These are phyloP conservation scores for Spea hammondii DNA, from an alignment of 2,797 vertebrate genomes.

Conservation along the genomic window DNA sequence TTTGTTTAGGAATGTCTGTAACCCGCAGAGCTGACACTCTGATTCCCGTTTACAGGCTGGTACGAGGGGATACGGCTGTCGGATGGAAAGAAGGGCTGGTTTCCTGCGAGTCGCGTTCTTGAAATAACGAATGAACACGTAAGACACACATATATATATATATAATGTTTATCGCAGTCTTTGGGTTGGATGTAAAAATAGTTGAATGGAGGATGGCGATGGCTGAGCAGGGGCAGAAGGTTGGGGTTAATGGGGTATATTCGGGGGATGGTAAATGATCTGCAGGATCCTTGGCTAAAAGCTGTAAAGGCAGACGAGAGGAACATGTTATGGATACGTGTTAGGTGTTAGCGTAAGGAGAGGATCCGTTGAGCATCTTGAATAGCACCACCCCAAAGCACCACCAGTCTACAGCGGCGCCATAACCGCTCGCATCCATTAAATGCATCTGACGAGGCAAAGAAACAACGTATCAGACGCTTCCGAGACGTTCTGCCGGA, in stretches of 20 bases:
- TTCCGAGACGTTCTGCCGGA: too few relatives aligned
- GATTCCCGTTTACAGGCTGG: conserved; percentile 66
- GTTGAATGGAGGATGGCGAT: too few relatives aligned
- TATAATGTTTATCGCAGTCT: too few relatives aligned
- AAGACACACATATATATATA: too few relatives aligned
- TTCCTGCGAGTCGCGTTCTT: conserved; percentile 74
- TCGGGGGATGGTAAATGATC: too few relatives aligned
- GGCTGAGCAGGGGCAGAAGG: too few relatives aligned
- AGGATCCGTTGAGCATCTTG: background rate
- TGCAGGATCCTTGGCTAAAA: too few relatives aligned
- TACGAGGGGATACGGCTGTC: conserved; percentile 79
- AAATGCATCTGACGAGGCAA: background rate
- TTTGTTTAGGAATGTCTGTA: too few relatives aligned
- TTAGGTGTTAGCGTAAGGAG: background rate
- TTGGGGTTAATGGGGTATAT: too few relatives aligned
- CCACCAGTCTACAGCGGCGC: background rate
- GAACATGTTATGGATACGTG: too few relatives aligned
- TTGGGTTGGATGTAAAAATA: too few relatives aligned
- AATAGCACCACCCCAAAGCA: background rate
- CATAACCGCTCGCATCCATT: background rate
- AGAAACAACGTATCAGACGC: background rate
- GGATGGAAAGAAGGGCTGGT: conserved; percentile 83
- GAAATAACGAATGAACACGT: conserved; percentile 91
- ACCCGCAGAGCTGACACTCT: background rate
- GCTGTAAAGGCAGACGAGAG: too few relatives aligned